Conservation (phyloP, 2,888 invertebrate genomes). For the Tanytarsus gracilentus region DNA sequence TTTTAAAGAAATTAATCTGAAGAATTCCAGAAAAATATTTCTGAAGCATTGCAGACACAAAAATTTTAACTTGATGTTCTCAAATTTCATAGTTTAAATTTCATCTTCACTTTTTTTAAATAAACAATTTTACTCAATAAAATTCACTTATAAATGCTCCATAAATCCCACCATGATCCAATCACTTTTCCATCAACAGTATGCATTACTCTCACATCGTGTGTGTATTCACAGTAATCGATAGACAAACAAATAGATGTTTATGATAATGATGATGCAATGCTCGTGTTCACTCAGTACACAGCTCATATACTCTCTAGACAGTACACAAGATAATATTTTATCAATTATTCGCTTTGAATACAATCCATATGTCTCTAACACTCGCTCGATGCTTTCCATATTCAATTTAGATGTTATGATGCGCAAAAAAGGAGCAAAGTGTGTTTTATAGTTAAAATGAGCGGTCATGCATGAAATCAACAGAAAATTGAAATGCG, state of each 20-base stretch:
- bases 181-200: too few relatives aligned
- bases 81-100: too few relatives aligned
- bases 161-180: too few relatives aligned
- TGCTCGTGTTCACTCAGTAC: neutral
- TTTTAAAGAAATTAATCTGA: too few relatives aligned
- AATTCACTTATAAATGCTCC: too few relatives aligned
- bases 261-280: neutral
- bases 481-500: conserved; percentile 12
- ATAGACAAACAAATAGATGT: neutral
- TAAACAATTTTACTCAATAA: too few relatives aligned
- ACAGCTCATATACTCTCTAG: neutral
- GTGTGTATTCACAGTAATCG: neutral
- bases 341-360: conserved; percentile 6
- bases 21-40: too few relatives aligned
- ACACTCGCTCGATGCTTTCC: too few relatives aligned
- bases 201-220: too few relatives aligned
- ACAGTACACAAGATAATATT: conserved; percentile 12
- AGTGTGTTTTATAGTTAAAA: neutral
- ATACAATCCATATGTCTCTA: neutral
- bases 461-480: conserved; percentile 21
- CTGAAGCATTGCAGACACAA: too few relatives aligned
- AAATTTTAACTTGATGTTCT: too few relatives aligned
- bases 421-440: neutral
- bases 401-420: conserved; percentile 5
- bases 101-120: too few relatives aligned